phyloP scores from a whole-genome alignment of 2,113 vertebrate genomes.

The Antechinus flavipes region DNA sequence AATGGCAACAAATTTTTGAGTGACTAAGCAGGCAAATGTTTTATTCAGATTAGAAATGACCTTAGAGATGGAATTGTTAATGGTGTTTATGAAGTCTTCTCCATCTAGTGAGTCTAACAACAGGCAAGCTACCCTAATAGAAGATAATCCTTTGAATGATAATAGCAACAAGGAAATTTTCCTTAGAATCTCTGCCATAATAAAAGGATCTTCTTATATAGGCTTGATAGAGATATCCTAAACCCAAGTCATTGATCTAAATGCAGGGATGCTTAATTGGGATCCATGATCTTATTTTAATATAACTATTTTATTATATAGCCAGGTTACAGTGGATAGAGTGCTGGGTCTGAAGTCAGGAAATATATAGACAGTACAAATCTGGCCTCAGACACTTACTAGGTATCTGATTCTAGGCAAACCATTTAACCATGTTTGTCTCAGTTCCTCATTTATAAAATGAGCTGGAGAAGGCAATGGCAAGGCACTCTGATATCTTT shows the following conservation, averaged over 20 bases:
- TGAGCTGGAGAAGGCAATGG: background rate
- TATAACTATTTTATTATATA: background rate
- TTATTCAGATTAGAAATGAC: background rate
- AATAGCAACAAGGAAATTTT: background rate
- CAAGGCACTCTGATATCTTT: background rate
- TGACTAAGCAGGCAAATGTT: background rate
- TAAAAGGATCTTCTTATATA: background rate
- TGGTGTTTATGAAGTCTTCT: background rate
- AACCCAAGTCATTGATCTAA: background rate
- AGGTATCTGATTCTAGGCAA: background rate
- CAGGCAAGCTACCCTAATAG: background rate
- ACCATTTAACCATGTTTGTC: background rate
- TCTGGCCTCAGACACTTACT: background rate
- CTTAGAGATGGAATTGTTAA: background rate
- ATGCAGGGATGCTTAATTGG: background rate
- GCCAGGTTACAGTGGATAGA: background rate
- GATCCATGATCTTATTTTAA: background rate
- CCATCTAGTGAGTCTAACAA: background rate
- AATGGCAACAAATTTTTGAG: background rate
- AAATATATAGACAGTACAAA: background rate
- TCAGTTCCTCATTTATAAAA: background rate
- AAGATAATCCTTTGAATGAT: background rate
- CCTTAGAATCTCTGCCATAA: background rate
- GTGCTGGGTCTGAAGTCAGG: background rate
- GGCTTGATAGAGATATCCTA: background rate